phyloP scores from a whole-genome alignment of 2,797 vertebrate genomes.

The Emydoidea blandingii region DNA sequence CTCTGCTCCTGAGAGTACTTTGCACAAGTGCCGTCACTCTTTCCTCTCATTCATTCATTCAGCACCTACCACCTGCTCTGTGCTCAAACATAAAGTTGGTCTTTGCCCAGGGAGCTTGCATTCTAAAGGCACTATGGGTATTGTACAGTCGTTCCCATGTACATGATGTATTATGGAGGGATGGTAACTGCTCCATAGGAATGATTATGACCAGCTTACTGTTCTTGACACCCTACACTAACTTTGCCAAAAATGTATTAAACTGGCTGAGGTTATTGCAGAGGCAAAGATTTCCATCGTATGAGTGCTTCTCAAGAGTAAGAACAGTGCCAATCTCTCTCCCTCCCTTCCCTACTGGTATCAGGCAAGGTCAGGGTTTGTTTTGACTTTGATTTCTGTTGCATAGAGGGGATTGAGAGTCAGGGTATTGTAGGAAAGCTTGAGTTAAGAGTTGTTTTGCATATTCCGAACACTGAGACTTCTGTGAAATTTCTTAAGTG shows the following conservation, averaged over 20 bases:
- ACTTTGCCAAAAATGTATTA: background rate
- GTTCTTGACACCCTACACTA: background rate
- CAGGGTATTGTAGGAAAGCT: background rate
- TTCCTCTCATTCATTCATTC: background rate
- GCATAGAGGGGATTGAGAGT: background rate
- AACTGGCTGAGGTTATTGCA: background rate
- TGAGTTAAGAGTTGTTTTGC: background rate
- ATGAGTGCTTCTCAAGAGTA: background rate
- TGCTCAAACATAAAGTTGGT: background rate
- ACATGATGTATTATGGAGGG: background rate
- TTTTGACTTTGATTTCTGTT: background rate
- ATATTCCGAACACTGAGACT: background rate
- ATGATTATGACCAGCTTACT: background rate
- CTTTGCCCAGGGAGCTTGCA: background rate
- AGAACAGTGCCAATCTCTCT: background rate
- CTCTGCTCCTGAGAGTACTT: background rate
- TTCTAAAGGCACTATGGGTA: background rate
- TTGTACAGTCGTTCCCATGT: background rate
- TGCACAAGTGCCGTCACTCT: background rate
- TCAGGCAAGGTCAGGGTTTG: background rate
- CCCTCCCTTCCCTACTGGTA: background rate
- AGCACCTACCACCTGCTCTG: background rate
- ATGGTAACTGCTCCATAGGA: background rate
- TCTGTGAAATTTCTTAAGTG: background rate
- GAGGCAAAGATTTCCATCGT: background rate